These are phyloP conservation scores for Trialeurodes vaporariorum DNA, from an alignment of 1,140 invertebrate genomes.

Conservation along the genomic window DNA sequence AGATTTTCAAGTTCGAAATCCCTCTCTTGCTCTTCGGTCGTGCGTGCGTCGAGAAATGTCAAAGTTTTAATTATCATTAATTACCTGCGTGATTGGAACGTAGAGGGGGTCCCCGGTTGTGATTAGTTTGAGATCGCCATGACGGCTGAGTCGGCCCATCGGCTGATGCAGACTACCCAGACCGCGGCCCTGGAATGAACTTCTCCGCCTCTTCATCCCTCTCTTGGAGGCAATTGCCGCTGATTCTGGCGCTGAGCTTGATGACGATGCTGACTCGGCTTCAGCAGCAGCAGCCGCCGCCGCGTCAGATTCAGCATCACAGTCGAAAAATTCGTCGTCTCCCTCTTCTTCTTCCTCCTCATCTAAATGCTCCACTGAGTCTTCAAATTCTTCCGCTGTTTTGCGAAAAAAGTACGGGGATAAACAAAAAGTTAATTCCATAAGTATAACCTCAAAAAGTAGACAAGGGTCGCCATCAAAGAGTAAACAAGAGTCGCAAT, in stretches of 20 bases:
- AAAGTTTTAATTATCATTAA: too few relatives aligned
- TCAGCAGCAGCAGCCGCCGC: neutral
- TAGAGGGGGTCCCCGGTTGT: constrained; percentile 61
- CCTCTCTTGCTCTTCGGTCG: too few relatives aligned
- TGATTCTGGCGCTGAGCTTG: neutral
- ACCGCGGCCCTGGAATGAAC: constrained; percentile 24
- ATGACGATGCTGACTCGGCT: neutral
- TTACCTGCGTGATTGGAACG: constrained; percentile 73
- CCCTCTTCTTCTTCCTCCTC: constrained; percentile 52
- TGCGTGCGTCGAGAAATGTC: too few relatives aligned
- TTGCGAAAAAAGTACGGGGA: too few relatives aligned
- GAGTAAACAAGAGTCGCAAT: too few relatives aligned
- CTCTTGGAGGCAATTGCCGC: constrained; percentile 24
- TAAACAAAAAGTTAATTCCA: too few relatives aligned
- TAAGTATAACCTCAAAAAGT: too few relatives aligned
- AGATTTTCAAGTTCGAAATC: too few relatives aligned
- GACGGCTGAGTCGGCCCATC: constrained; percentile 55
- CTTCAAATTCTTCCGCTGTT: neutral
- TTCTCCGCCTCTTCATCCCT: constrained; percentile 43
- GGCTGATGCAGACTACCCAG: constrained; percentile 45
- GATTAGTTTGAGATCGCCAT: constrained; percentile 51
- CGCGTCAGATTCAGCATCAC: constrained; percentile 27
- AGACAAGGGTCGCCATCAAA: too few relatives aligned
- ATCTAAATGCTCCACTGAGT: constrained; percentile 16
- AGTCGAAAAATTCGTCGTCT: constrained; percentile 80